Conservation (phyloP, 2,888 invertebrate species). For the Pemphredon lugubris region DNA sequence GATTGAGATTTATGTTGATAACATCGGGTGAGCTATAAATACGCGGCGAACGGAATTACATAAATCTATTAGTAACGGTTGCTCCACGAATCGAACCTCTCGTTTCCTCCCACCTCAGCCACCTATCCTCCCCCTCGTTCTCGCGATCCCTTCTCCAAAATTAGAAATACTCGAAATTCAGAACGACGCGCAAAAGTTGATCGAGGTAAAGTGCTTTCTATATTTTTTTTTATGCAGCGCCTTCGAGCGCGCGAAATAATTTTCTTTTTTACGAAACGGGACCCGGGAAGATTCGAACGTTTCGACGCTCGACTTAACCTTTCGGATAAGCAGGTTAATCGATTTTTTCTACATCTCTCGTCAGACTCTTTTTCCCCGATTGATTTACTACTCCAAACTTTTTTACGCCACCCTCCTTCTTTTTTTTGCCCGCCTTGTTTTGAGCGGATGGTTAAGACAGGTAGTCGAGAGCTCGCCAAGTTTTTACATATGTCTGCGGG, state of each 20-base stretch:
- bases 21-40: conserved; percentile 49
- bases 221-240: background rate
- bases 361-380: conserved; percentile 27
- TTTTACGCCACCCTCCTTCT: background rate
- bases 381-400: conserved; percentile 48
- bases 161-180: background rate
- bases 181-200: conserved; percentile 2
- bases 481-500: conserved; percentile 32
- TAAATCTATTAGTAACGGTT: conserved; percentile 52
- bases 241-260: background rate
- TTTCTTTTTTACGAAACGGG: background rate
- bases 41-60: conserved; percentile 45
- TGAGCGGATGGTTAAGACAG: conserved; percentile 15
- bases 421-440: background rate
- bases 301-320: background rate
- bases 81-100: background rate
- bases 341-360: conserved; percentile 33
- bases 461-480: conserved; percentile 34
- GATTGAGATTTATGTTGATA: conserved; percentile 68
- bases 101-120: background rate
- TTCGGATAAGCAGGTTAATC: conserved; percentile 21
- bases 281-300: conserved; percentile 4
- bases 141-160: background rate
- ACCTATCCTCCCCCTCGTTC: background rate
- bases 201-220: background rate